phyloP scores from a whole-genome alignment of 2,888 invertebrate genomes.

The Ceriagrion tenellum region DNA sequence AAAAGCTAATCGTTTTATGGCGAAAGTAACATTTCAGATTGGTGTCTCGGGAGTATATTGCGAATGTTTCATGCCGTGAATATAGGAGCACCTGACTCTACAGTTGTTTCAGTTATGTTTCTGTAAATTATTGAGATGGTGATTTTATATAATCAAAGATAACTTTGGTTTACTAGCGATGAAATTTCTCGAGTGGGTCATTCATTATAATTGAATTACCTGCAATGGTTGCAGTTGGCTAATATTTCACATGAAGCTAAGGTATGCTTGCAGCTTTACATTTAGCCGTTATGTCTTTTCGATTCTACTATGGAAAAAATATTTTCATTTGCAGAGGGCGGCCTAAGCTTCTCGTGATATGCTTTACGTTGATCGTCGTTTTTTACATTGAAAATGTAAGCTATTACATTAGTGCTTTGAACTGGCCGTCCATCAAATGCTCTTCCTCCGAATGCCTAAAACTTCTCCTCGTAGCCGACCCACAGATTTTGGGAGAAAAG shows the following conservation, averaged over 20 bases:
- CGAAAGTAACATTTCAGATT: no score
- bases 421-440: conserved; percentile 65
- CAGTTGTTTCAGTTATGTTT: background rate
- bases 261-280: background rate
- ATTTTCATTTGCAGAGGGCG: conserved; percentile 46
- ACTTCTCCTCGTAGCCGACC: conserved; percentile 91
- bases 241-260: conserved; percentile 51
- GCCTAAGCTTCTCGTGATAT: conserved; percentile 35
- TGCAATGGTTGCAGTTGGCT: background rate
- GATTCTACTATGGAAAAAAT: background rate
- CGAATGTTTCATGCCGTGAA: background rate
- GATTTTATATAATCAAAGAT: background rate
- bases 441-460: conserved; percentile 79
- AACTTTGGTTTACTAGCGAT: background rate
- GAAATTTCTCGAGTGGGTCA: background rate
- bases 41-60: background rate
- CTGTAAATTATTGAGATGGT: background rate
- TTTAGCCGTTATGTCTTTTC: background rate
- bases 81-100: no score
- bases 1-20: no score
- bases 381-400: conserved; percentile 50
- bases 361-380: background rate
- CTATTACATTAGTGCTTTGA: conserved; percentile 40
- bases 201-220: conserved; percentile 28
- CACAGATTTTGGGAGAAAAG: conserved; percentile 92